phyloP scores from a whole-genome alignment of 1,140 invertebrate genomes.

The Drosophila ananassae region DNA sequence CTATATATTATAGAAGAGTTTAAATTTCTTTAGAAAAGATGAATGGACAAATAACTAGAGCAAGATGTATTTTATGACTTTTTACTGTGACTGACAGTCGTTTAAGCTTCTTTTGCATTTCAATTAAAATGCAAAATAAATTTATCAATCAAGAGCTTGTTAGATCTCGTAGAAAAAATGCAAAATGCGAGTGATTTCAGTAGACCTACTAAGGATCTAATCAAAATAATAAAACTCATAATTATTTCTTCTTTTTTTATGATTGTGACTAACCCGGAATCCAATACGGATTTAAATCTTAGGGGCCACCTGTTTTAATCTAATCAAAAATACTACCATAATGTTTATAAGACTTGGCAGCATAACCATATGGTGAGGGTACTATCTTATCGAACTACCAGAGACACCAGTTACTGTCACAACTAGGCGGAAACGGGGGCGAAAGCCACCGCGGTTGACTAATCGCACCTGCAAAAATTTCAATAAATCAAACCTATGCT shows the following conservation, averaged over 20 bases:
- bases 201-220: neutral
- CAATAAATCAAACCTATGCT: slow-evolving; percentile 71
- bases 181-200: neutral
- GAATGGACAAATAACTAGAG: neutral
- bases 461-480: slow-evolving; percentile 51
- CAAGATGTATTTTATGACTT: too few relatives aligned
- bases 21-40: neutral
- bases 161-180: neutral
- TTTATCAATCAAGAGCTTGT: neutral
- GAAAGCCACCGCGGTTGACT: slow-evolving; percentile 44
- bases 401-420: slow-evolving; percentile 30
- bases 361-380: slow-evolving; percentile 30
- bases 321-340: slow-evolving; percentile 25
- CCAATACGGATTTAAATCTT: slow-evolving; percentile 7
- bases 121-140: slow-evolving; percentile 1
- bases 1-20: neutral
- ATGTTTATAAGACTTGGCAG: slow-evolving; percentile 1
- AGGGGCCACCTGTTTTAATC: slow-evolving; percentile 16
- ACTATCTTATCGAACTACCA: slow-evolving; percentile 53
- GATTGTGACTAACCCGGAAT: slow-evolving; percentile 13
- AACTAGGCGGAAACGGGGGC: slow-evolving; percentile 39
- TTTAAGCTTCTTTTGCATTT: neutral
- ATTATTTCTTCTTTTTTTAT: neutral
- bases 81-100: neutral
- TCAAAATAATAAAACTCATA: neutral